A percentile compares a stretch with the other conserved stretches of the same genome.
Conservation (phyloP, 1,140 invertebrate genomes). For the Heliconius melpomene region DNA sequence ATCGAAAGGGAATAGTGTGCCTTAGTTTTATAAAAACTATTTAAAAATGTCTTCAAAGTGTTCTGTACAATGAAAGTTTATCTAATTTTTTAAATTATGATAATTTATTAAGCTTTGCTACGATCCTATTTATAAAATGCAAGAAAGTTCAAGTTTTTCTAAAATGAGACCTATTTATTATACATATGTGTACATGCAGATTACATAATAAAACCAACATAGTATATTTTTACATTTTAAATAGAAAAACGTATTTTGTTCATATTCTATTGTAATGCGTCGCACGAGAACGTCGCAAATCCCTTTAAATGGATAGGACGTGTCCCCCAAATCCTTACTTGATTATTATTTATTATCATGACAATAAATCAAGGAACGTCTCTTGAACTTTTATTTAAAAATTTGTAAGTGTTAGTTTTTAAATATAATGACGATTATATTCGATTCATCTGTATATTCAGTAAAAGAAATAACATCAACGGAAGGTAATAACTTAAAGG, state of each 20-base stretch:
- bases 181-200: too few species aligned
- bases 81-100: too few species aligned
- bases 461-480: not conserved
- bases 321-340: conserved; percentile 69
- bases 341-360: conserved; percentile 77
- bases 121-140: too few species aligned
- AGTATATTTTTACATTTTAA: conserved; percentile 23
- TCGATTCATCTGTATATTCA: not conserved
- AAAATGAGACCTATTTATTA: too few species aligned
- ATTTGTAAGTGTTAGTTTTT: not conserved
- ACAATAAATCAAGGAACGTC: conserved; percentile 62
- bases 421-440: not conserved
- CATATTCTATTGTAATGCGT: conserved; percentile 62
- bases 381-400: conserved; percentile 39
- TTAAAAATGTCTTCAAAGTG: not conserved
- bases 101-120: too few species aligned
- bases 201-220: not conserved
- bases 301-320: conserved; percentile 75
- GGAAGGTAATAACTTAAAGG: not conserved
- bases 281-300: conserved; percentile 66
- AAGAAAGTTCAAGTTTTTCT: too few species aligned
- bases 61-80: too few species aligned
- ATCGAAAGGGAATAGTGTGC: conserved; percentile 52
- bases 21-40: conserved; percentile 34
- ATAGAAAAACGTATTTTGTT: conserved; percentile 44